Evolutionary conservation across 1,140 invertebrate species (phyloP).

Genomic region (Papilio polytes): DNA sequence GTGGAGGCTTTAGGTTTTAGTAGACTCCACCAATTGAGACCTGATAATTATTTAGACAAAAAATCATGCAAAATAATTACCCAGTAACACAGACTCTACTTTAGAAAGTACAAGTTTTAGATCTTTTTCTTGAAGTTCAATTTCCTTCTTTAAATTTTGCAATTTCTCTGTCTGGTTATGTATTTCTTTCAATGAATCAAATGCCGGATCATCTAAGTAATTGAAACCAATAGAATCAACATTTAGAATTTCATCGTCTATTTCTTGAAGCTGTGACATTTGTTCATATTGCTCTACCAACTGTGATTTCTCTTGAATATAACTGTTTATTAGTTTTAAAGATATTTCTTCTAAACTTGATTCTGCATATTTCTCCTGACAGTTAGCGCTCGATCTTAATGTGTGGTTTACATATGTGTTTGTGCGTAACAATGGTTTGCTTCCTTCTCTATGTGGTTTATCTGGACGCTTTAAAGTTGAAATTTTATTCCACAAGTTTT

Average conservation of each 20-base stretch:
- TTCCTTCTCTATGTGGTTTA: slow-evolving; percentile 79
- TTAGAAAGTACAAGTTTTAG: slow-evolving; percentile 81
- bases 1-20: no score
- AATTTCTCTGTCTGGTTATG: slow-evolving; percentile 87
- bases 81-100: slow-evolving; percentile 67
- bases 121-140: slow-evolving; percentile 86
- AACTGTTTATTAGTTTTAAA: slow-evolving; percentile 87
- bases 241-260: slow-evolving; percentile 80
- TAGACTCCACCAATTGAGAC: neutral
- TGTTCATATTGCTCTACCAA: slow-evolving; percentile 87
- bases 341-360: slow-evolving; percentile 91
- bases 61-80: slow-evolving; percentile 46
- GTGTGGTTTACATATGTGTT: slow-evolving; percentile 87
- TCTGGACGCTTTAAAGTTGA: slow-evolving; percentile 83
- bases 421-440: slow-evolving; percentile 82
- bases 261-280: slow-evolving; percentile 85
- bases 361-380: slow-evolving; percentile 84
- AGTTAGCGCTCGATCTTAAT: slow-evolving; percentile 81
- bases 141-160: slow-evolving; percentile 85
- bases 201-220: slow-evolving; percentile 86
- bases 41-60: no score
- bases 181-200: slow-evolving; percentile 86
- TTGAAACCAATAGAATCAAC: slow-evolving; percentile 87
- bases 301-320: slow-evolving; percentile 87
- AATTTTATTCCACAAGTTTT: slow-evolving; percentile 90